Evolutionary conservation across 2,113 vertebrate species (phyloP).

Genomic region (Megaptera novaeangliae): DNA sequence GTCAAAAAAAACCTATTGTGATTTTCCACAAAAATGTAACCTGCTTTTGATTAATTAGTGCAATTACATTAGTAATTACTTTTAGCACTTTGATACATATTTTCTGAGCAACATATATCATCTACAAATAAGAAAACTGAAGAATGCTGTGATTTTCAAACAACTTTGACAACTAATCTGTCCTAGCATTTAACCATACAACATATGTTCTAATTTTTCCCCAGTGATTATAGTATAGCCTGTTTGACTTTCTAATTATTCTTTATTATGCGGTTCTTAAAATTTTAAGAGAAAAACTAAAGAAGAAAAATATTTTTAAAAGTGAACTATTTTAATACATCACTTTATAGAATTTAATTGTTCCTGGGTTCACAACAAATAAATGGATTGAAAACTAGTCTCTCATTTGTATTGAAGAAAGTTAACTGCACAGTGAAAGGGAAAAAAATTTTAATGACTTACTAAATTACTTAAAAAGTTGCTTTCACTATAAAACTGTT

Average conservation of each 20-base stretch:
- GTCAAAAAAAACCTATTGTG: background rate
- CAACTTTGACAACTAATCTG: background rate
- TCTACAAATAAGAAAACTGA: slow-evolving; percentile 6
- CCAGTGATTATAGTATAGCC: background rate
- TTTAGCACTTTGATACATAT: background rate
- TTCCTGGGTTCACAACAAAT: background rate
- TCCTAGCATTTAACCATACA: background rate
- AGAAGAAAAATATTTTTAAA: background rate
- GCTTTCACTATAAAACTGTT: slow-evolving; percentile 23
- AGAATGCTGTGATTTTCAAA: background rate
- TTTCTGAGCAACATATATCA: background rate
- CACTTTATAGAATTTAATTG: background rate
- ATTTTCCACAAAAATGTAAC: slow-evolving; percentile 12
- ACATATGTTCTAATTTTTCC: background rate
- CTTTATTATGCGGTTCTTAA: slow-evolving; percentile 7
- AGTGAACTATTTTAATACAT: background rate
- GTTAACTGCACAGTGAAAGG: background rate
- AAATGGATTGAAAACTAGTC: slow-evolving; percentile 14
- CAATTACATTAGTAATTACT: background rate
- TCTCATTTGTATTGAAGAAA: background rate
- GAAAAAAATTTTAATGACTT: background rate
- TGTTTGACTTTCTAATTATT: background rate
- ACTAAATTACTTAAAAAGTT: background rate
- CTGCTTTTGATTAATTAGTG: background rate
- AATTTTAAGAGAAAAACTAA: slow-evolving; percentile 2